Base-by-base conservation (phyloP, 2,113 vertebrate genomes). In the Casuarius casuarius region DNA sequence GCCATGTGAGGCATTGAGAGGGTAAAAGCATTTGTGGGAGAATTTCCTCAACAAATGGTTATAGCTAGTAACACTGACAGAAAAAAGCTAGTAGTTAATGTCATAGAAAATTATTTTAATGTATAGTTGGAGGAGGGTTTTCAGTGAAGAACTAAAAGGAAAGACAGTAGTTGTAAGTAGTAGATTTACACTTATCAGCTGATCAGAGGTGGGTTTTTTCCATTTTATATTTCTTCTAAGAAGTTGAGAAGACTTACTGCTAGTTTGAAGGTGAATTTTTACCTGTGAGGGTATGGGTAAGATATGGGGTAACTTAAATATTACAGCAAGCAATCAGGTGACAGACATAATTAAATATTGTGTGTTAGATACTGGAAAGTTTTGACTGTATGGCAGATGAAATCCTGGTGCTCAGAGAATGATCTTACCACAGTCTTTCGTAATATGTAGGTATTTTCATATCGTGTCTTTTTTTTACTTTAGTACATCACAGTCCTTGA, bases 401-500 rank as follows among this genome's bases (percentile, higher is more conserved):
- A 87, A 73, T 59, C 87, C 49, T 62, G 31, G 6, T 84, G 5
- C 31, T 75, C 6, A 20, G 73, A 63, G 38, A 52, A 90, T 17
- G 17, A 26, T 78, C 9, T 68, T 90, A n/a, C 1, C 17, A 28
- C 7, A 38, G 52, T 48, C 19, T 86, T 74, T 44, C 33, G 5
- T 33, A 67, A 25, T 62, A 61, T 87, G 10, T 68, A 65, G 51
- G 25, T 29, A 6, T 29, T 20, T 88, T 86, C 19, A 4, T 87
- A 4, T 56, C 4, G 6, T 70, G 5, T 65, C 1, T 0, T 52
- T 25, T 81, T 86, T 33, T 84, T 38, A 40, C 38, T 89, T 81
- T 1, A 51, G 1, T 66, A 9, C 0, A 0, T 59, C 68, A 10
- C 25, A 33, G 10, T 81, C n/a, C 22, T 65, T 84, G n/a, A 38